These are phyloP conservation scores for Drosophila tsacasi DNA, from an alignment of 1,140 invertebrate genomes.

Conservation along the genomic window DNA sequence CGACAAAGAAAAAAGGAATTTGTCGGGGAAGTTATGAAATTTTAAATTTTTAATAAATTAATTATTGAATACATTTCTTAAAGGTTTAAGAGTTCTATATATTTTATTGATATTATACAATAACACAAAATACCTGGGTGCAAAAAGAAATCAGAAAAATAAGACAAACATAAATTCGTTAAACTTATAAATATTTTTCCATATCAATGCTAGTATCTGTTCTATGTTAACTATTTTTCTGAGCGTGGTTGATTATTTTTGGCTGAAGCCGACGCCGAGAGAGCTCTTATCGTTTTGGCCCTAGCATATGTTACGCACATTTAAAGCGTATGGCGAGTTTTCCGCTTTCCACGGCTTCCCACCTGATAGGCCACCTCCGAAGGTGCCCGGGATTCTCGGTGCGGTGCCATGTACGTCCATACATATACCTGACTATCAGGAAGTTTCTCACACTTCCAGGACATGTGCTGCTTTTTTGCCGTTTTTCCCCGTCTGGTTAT, in stretches of 20 bases:
- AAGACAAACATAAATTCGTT: background rate
- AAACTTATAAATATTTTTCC: background rate
- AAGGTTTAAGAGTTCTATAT: too few species aligned
- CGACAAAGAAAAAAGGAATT: too few species aligned
- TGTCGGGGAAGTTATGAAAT: too few species aligned
- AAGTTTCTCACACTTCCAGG: constrained; percentile 66
- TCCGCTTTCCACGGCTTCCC: constrained; percentile 44
- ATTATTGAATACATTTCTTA: background rate
- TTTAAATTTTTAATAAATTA: background rate
- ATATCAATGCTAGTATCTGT: background rate
- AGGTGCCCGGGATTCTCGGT: constrained; percentile 52
- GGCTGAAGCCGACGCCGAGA: constrained; percentile 39
- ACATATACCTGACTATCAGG: constrained; percentile 36
- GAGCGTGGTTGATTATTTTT: constrained; percentile 31
- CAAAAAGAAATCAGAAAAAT: background rate
- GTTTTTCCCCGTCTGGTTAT: constrained; percentile 72
- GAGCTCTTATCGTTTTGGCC: constrained; percentile 68
- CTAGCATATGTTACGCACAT: constrained; percentile 82
- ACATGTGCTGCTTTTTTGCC: constrained; percentile 55
- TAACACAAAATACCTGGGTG: accelerated
- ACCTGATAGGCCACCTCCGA: constrained; percentile 51
- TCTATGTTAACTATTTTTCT: background rate
- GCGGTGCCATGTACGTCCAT: constrained; percentile 4
- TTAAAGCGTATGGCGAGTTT: constrained; percentile 80
- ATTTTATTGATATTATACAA: background rate